A percentile compares a stretch with the other conserved stretches of the same genome.
Conservation (phyloP, 2,888 invertebrate species). For the Eubasilissa splendida region DNA sequence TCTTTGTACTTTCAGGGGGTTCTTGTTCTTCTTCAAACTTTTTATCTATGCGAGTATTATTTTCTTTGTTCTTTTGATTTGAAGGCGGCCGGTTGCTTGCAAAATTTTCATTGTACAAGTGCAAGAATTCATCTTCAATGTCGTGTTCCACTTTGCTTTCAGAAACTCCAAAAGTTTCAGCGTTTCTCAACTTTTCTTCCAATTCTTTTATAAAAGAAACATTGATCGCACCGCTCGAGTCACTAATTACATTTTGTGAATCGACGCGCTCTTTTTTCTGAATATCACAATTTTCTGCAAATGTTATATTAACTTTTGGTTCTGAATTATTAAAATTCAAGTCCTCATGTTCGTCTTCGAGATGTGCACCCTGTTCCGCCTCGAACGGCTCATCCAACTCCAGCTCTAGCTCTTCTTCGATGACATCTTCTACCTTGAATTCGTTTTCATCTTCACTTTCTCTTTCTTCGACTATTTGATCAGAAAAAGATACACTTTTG, state of each 20-base stretch:
- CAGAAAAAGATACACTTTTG: slow-evolving; percentile 56
- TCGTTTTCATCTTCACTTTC: slow-evolving; percentile 21
- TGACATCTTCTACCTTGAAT: slow-evolving; percentile 26
- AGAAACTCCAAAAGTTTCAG: neutral
- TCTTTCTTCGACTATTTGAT: slow-evolving; percentile 42
- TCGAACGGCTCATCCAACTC: neutral
- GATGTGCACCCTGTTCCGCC: neutral
- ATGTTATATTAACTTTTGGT: neutral
- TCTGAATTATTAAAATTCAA: neutral
- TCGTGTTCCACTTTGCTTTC: neutral
- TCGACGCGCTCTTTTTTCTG: neutral
- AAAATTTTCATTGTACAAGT: slow-evolving; percentile 25
- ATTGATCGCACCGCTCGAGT: neutral
- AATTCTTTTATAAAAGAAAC: slow-evolving; percentile 4
- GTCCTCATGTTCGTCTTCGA: neutral
- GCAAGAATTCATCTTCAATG: slow-evolving; percentile 27
- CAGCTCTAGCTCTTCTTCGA: slow-evolving; percentile 38
- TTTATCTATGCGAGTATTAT: neutral
- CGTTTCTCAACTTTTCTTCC: slow-evolving; percentile 8
- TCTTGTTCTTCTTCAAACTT: neutral
- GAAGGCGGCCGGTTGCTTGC: neutral
- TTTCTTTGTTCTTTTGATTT: neutral
- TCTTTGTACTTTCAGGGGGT: neutral
- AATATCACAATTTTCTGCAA: neutral
- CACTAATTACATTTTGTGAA: neutral